These are phyloP conservation scores for pig (Sus scrofa) DNA, from an alignment of 2,113 vertebrate species.

Conservation along the genomic window T2T-Sscrofa CM000817.6:169920001-169920500, in stretches of 20 bases:
- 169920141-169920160: constrained; percentile 5
- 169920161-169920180: constrained; percentile 41
- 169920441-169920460: not conserved
- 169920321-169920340: not conserved
- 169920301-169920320: not conserved
- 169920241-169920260: constrained; percentile 16
- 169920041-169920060: constrained; percentile 24
- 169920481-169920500: constrained; percentile 16
- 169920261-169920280: constrained; percentile 31
- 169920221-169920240: not conserved
- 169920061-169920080: constrained; percentile 49
- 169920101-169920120: constrained; percentile 12
- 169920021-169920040: constrained; percentile 32
- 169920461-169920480: constrained; percentile 37
- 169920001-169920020: constrained; percentile 53
- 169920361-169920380: not conserved
- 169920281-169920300: constrained; percentile 39
- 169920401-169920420: constrained; percentile 40
- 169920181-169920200: constrained; percentile 35
- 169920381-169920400: constrained; percentile 31
- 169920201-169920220: not conserved
- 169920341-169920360: constrained; percentile 30
- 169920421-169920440: constrained; percentile 36
- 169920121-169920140: not conserved
- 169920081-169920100: not conserved